phyloP scores from a whole-genome alignment of 2,113 vertebrate species.

The Phainopepla nitens region DNA sequence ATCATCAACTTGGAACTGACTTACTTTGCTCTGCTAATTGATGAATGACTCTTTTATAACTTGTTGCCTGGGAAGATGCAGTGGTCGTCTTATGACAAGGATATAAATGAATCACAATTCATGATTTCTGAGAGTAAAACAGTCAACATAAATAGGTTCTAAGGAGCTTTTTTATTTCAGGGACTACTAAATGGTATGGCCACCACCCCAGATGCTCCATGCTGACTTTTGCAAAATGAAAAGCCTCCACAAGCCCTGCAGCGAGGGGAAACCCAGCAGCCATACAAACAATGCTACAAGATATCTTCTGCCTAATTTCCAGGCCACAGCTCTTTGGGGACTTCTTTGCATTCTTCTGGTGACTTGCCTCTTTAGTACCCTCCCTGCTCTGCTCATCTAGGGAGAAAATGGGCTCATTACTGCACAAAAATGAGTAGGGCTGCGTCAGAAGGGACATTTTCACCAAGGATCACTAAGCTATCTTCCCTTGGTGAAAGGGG shows the following conservation, averaged over 20 bases:
- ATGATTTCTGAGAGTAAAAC: neutral
- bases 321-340: constrained; percentile 1
- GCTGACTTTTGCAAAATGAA: neutral
- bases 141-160: neutral
- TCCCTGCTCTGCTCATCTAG: neutral
- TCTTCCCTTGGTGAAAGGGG: neutral
- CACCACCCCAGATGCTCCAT: neutral
- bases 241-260: neutral
- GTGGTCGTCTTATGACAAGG: neutral
- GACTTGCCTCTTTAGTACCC: neutral
- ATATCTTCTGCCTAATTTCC: neutral
- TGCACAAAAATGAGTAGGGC: neutral
- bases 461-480: neutral
- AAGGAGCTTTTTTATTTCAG: neutral
- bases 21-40: neutral
- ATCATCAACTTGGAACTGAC: neutral
- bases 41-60: neutral
- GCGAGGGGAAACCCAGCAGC: neutral
- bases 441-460: neutral
- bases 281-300: neutral
- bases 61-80: neutral
- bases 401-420: neutral
- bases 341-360: neutral
- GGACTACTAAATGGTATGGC: neutral
- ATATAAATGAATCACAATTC: neutral